Conservation (phyloP, 2,113 vertebrate species). For the Epinephelus fuscoguttatus region DNA sequence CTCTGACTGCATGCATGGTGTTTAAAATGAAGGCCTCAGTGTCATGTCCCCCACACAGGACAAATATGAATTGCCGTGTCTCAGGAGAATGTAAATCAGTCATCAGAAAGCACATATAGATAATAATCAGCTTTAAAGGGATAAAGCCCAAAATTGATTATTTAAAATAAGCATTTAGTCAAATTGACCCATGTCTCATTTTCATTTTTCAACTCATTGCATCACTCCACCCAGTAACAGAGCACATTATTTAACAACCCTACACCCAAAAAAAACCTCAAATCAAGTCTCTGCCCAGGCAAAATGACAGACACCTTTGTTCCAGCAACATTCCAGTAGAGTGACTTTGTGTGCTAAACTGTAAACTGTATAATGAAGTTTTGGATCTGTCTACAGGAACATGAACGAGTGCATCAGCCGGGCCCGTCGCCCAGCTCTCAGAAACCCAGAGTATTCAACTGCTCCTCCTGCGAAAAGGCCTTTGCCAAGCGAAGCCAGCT, state of each 20-base stretch:
- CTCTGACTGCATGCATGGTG: no score
- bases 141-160: not conserved
- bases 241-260: not conserved
- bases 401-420: slow-evolving; percentile 94
- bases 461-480: slow-evolving; percentile 93
- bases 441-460: slow-evolving; percentile 94
- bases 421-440: slow-evolving; percentile 94
- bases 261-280: no score
- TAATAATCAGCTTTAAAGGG: not conserved
- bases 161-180: not conserved
- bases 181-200: not conserved
- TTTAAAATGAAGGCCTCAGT: no score
- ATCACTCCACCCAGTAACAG: not conserved
- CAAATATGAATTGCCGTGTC: no score
- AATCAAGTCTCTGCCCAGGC: no score
- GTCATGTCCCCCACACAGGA: no score
- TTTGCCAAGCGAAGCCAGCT: slow-evolving; percentile 98
- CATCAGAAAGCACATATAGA: not conserved
- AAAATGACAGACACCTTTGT: no score
- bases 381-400: slow-evolving; percentile 85
- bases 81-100: not conserved
- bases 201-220: not conserved
- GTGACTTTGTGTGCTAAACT: not conserved
- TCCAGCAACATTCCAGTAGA: no score
- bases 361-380: not conserved